Base-by-base conservation (phyloP, 2,888 invertebrate species). In the Tipula vernalis region DNA sequence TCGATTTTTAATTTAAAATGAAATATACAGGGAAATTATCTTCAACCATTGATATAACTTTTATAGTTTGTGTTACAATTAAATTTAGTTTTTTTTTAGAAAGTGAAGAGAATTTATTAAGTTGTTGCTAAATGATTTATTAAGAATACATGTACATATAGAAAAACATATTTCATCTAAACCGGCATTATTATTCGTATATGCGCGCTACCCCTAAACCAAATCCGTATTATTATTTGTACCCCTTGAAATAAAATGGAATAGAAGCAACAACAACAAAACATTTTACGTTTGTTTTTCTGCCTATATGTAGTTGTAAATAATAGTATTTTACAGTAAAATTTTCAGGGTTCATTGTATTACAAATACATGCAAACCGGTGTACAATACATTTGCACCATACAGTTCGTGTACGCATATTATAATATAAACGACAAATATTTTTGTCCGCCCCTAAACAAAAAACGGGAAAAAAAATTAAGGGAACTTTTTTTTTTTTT, bases 321-420 rank as follows among this genome's bases (percentile, higher is more conserved):
- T 57, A 57, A 57, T 71, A 71, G 71, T 71, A 71, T 71, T 71
- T 71, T 28, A 71, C 12, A 71, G 28, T 51, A 28, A 28, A 28
- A 28, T 71, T 71, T 71, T 71, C 71, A 10, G 84, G 84, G 84
- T 84, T 84, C 84, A 84, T 39, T 39, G 84, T 84, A 84, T 84
- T 84, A 36, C 84, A 84, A 84, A 84, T 84, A 15, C 41, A n/a
- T 84, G 15, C 4, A 0, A 71, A 71, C 1, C 1, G 3, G 3
- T 71, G 3, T 28, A 18, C 51, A 71, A 71, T 28, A 71, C 71
- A 57, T 57, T 57, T 15, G 15, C 6, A 57, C 15, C n/a, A 57
- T 28, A 28, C 51, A 3, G n/a, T 57, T 2, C 15, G 8, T 57
- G 15, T 57, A 57, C 12, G 15, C 15, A 39, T 6, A 39, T 39